A percentile compares a stretch with the other conserved stretches of the same genome.
These are phyloP conservation scores for Tachysurus vachellii DNA, from an alignment of 2,113 vertebrate genomes.

Conservation along the genomic window DNA sequence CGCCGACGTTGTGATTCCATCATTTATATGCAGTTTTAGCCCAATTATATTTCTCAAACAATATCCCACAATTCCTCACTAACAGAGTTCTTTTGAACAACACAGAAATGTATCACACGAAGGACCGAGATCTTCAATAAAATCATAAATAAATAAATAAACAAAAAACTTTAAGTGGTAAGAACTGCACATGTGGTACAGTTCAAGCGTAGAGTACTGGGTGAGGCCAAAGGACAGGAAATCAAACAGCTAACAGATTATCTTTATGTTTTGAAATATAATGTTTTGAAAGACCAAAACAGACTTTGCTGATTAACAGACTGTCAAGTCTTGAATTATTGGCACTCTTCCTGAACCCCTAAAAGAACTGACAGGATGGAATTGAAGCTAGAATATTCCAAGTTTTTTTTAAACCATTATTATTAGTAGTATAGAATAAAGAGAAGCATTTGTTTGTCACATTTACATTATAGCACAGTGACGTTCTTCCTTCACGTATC, in stretches of 20 bases:
- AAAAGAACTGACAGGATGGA: too few species aligned
- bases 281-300: neutral
- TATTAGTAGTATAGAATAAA: too few species aligned
- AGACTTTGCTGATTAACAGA: neutral
- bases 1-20: conserved; percentile 22
- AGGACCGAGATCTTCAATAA: neutral
- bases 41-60: conserved; percentile 18
- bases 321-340: neutral
- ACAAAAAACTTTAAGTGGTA: neutral
- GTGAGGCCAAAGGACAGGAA: neutral
- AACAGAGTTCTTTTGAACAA: neutral
- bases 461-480: too few species aligned
- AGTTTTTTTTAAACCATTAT: too few species aligned
- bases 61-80: conserved; percentile 3
- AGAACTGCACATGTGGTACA: neutral
- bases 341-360: neutral
- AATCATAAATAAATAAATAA: neutral
- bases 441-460: too few species aligned
- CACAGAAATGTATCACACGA: neutral
- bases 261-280: neutral
- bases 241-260: neutral
- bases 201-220: neutral
- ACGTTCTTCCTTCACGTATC: too few species aligned
- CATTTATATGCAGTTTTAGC: neutral
- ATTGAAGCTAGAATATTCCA: too few species aligned